Evolutionary conservation across 2,113 vertebrate species (phyloP).

Genomic region (Ranitomeya imitator): DNA sequence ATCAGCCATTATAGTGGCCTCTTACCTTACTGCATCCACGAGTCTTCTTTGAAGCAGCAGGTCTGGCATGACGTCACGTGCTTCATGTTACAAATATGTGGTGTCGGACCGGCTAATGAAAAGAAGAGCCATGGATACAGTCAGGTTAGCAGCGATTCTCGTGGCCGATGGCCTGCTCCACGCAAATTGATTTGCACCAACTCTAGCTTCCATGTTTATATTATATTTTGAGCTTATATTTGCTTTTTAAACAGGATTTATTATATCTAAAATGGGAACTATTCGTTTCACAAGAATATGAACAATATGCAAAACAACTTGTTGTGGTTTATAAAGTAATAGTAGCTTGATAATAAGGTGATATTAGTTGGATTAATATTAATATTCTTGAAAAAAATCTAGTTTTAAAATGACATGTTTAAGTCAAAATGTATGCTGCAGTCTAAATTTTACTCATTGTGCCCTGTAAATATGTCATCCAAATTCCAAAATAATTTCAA

Average conservation of each 20-base stretch:
- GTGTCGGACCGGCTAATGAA: too few species aligned
- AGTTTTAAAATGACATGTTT: background rate
- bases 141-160: too few species aligned
- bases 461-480: background rate
- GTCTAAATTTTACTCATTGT: background rate
- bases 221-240: background rate
- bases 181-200: too few species aligned
- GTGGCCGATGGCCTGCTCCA: too few species aligned
- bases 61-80: too few species aligned
- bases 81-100: too few species aligned
- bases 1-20: too few species aligned
- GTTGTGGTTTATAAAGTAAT: background rate
- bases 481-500: background rate
- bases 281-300: background rate
- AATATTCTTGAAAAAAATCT: background rate
- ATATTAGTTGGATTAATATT: too few species aligned
- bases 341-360: background rate
- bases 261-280: background rate
- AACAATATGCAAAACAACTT: background rate
- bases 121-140: too few species aligned
- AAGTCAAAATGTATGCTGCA: slow-evolving; percentile 9
- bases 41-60: too few species aligned
- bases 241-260: background rate
- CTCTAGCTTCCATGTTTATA: too few species aligned
- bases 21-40: too few species aligned